Conservation (phyloP, 2,797 vertebrate genomes). For the Lacerta viridis region DNA sequence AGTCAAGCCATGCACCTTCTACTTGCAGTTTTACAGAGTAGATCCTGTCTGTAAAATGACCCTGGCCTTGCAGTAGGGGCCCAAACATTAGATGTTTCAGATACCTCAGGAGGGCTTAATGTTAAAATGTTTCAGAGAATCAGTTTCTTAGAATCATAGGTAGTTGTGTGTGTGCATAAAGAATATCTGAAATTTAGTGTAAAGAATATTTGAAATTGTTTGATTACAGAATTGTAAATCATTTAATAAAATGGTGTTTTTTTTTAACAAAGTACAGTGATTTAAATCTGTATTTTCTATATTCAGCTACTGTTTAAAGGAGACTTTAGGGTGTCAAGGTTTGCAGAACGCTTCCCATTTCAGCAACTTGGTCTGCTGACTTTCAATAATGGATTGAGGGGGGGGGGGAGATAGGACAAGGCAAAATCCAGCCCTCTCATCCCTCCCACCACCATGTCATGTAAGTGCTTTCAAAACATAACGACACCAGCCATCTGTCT, state of each 20-base stretch:
- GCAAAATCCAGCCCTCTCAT: background rate
- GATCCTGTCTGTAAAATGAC: background rate
- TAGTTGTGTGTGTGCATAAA: constrained; percentile 21
- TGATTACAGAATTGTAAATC: constrained; percentile 37
- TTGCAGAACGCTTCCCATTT: background rate
- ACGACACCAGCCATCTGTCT: background rate
- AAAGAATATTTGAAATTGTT: constrained; percentile 39
- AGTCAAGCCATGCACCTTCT: constrained; percentile 40
- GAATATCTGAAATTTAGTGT: constrained; percentile 25
- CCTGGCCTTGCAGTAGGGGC: no score
- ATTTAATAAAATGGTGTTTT: constrained; percentile 1
- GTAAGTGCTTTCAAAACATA: background rate
- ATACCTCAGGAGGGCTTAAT: background rate
- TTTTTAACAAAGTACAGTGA: background rate
- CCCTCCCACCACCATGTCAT: background rate
- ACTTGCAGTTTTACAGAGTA: background rate
- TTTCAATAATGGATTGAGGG: background rate
- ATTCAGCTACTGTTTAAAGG: background rate
- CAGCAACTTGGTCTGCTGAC: no score
- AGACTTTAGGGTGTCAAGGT: no score
- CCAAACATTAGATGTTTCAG: background rate
- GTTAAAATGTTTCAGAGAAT: fast-evolving
- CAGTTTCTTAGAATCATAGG: fast-evolving
- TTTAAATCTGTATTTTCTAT: background rate
- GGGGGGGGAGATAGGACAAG: background rate